Evolutionary conservation across 2,113 vertebrate species (phyloP).

Genomic region (Pandion haliaetus): DNA sequence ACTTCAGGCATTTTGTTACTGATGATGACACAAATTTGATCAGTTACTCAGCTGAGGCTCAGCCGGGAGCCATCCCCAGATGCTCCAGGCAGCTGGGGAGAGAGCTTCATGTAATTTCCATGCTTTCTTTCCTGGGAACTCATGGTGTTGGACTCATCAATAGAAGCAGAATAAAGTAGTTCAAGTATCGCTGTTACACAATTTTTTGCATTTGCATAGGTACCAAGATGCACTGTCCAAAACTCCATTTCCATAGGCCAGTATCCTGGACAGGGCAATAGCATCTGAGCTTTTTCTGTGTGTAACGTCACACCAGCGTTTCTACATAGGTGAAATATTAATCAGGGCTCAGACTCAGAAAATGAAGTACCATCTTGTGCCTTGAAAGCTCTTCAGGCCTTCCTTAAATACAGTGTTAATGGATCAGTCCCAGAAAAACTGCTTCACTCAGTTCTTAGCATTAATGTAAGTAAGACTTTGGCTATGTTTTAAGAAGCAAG

Average conservation of each 20-base stretch:
- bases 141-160: not conserved
- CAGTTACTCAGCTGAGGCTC: not conserved
- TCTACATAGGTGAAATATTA: not conserved
- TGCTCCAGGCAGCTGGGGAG: not conserved
- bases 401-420: not conserved
- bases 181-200: not conserved
- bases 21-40: not conserved
- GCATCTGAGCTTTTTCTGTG: not conserved
- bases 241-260: not conserved
- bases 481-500: not conserved
- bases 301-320: not conserved
- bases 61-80: not conserved
- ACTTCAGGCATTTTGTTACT: not conserved
- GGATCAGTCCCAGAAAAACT: not conserved
- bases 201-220: not conserved
- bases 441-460: not conserved
- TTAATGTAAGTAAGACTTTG: not conserved
- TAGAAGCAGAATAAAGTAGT: not conserved
- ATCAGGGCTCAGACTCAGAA: not conserved
- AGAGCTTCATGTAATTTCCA: not conserved
- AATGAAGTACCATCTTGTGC: not conserved
- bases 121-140: not conserved
- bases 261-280: not conserved
- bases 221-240: not conserved
- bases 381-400: not conserved